Conservation (phyloP, 35 echinoderm and acorn worm genomes). For the Apostichopus californicus region DNA sequence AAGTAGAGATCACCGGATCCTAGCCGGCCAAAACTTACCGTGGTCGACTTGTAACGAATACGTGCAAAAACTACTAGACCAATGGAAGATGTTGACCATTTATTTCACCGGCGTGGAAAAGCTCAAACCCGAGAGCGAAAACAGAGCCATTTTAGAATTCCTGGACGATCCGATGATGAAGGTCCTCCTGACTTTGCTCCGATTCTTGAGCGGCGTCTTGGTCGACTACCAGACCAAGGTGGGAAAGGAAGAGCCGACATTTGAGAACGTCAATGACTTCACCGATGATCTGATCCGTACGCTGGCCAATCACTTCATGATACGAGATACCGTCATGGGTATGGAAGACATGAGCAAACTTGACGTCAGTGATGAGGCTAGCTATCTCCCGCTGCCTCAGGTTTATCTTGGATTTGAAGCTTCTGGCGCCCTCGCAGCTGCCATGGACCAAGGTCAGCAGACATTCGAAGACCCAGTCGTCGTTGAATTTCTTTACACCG, state of each 20-base stretch:
- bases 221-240: neutral
- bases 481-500: neutral
- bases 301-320: constrained; percentile 40
- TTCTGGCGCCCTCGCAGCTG: neutral
- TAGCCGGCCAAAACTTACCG: neutral
- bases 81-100: neutral
- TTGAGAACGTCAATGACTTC: neutral
- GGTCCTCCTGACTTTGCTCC: neutral
- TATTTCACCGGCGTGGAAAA: neutral
- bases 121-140: neutral
- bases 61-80: neutral
- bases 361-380: neutral
- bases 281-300: neutral
- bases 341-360: neutral
- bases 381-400: constrained; percentile 10
- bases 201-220: neutral
- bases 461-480: neutral
- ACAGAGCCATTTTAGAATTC: neutral
- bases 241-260: neutral
- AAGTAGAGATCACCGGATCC: neutral
- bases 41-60: neutral
- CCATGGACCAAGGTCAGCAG: neutral
- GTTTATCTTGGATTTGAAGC: constrained; percentile 24
- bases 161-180: constrained; percentile 18
- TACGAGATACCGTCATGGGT: neutral